These are phyloP conservation scores for Diploscapter pachys DNA, from an alignment of 1,140 invertebrate species.

Conservation along the genomic window DNA sequence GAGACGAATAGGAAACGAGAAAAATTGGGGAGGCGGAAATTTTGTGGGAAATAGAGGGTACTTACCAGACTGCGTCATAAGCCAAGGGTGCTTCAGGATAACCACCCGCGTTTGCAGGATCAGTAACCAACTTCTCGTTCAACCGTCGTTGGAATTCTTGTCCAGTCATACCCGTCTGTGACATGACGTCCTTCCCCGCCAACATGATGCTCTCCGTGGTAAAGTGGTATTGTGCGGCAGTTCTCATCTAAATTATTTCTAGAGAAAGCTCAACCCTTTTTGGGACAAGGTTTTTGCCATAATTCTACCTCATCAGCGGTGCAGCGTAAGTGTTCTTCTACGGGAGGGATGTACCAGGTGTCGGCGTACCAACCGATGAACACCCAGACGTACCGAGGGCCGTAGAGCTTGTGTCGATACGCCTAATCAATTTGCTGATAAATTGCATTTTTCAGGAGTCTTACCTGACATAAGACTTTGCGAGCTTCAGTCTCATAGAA, in stretches of 20 bases:
- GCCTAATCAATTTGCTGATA: constrained; percentile 57
- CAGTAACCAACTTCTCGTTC: constrained; percentile 43
- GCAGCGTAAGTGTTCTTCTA: constrained; percentile 84
- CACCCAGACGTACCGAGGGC: constrained; percentile 96
- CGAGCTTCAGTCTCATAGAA: constrained; percentile 96
- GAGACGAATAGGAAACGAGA: no score
- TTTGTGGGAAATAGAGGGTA: no score
- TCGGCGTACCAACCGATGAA: constrained; percentile 99
- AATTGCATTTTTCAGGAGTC: background rate
- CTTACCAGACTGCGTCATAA: constrained; percentile 94
- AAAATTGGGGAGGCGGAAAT: no score
- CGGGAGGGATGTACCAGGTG: constrained; percentile 87
- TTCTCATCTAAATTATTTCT: constrained; percentile 57
- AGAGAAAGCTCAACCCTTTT: background rate
- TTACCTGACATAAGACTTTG: constrained; percentile 88
- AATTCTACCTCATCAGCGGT: constrained; percentile 81
- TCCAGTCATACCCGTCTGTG: constrained; percentile 54
- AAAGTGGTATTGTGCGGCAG: constrained; percentile 90
- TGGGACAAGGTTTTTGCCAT: background rate
- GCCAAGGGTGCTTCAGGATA: constrained; percentile 96
- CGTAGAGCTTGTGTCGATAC: constrained; percentile 88
- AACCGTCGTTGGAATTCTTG: constrained; percentile 48
- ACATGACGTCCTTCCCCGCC: constrained; percentile 46
- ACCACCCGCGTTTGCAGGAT: constrained; percentile 65
- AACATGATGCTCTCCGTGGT: constrained; percentile 98